phyloP scores from a whole-genome alignment of 1,140 invertebrate genomes.

The Pseudomyrmex dendroicus region DNA sequence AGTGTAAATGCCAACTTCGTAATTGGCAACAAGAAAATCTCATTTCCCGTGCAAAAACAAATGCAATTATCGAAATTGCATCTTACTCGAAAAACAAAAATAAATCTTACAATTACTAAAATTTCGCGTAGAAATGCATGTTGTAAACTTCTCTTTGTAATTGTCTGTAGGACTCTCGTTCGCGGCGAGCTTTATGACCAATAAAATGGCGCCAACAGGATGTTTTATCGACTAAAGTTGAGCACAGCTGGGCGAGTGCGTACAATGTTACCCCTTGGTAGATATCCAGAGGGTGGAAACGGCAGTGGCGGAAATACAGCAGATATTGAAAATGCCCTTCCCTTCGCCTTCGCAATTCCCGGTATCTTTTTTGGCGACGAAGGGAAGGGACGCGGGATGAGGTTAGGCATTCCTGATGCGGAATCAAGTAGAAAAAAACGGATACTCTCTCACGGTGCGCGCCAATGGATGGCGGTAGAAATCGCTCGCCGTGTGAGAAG shows the following conservation, averaged over 20 bases:
- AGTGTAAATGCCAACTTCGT: conserved; percentile 15
- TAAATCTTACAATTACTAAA: conserved; percentile 42
- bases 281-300: conserved; percentile 68
- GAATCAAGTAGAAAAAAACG: conserved; percentile 27
- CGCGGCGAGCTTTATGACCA: conserved; percentile 24
- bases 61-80: not conserved
- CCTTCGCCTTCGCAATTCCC: conserved; percentile 75
- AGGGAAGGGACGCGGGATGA: not conserved
- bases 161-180: conserved; percentile 22
- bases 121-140: not conserved
- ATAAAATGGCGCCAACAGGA: conserved; percentile 50
- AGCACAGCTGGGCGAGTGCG: conserved; percentile 64
- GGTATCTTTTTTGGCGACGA: conserved; percentile 56
- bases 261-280: conserved; percentile 71
- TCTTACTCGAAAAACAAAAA: conserved; percentile 11
- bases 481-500: conserved; percentile 35
- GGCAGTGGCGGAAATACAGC: conserved; percentile 79
- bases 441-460: conserved; percentile 7
- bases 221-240: conserved; percentile 57
- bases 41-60: not conserved
- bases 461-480: conserved; percentile 26
- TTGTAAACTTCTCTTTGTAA: conserved; percentile 11
- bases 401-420: conserved; percentile 51
- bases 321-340: conserved; percentile 81
- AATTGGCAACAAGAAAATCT: conserved; percentile 1